phyloP scores from a whole-genome alignment of 2,113 vertebrate genomes.

The Bos javanicus region DNA sequence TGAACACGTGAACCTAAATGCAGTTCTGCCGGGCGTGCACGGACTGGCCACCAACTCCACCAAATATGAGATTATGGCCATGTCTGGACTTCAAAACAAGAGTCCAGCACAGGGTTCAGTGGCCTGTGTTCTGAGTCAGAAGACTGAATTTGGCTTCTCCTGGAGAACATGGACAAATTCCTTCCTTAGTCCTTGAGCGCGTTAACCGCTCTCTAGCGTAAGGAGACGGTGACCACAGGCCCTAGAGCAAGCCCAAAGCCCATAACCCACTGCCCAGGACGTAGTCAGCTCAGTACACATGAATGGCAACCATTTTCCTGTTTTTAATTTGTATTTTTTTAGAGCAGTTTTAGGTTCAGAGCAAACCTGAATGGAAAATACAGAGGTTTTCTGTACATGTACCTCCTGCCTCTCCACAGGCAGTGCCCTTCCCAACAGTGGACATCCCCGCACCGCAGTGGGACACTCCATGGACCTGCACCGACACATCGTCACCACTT shows the following conservation, averaged over 20 bases:
- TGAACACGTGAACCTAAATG: rapidly evolving
- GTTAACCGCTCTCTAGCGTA: rapidly evolving
- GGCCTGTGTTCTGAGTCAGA: neutral
- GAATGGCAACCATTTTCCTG: neutral
- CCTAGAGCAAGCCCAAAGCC: neutral
- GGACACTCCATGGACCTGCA: rapidly evolving
- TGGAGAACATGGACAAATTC: neutral
- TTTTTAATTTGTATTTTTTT: neutral
- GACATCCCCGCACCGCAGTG: rapidly evolving
- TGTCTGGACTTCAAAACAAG: neutral
- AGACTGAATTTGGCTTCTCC: neutral
- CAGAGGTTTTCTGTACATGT: neutral
- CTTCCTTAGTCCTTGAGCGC: neutral
- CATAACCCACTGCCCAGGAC: neutral
- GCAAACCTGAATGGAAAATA: neutral
- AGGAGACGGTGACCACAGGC: rapidly evolving
- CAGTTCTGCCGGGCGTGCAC: neutral
- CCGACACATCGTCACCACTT: rapidly evolving
- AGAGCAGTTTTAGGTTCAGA: neutral
- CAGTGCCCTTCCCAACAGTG: rapidly evolving
- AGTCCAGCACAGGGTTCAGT: too few relatives aligned
- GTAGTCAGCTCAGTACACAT: rapidly evolving
- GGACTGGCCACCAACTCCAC: neutral
- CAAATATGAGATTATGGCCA: neutral
- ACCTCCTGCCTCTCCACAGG: rapidly evolving